phyloP scores from a whole-genome alignment of 1,140 invertebrate genomes.

The Physella acuta region DNA sequence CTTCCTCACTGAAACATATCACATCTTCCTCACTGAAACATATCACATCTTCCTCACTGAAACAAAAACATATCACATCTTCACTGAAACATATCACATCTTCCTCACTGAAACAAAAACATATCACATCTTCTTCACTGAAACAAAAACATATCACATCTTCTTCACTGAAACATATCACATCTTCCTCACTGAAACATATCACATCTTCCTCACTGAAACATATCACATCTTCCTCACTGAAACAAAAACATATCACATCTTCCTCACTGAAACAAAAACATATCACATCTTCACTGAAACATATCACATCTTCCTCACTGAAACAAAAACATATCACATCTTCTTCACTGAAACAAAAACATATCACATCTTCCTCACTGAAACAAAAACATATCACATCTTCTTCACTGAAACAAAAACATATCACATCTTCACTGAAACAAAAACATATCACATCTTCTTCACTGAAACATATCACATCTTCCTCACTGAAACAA shows the following conservation, averaged over 20 bases:
- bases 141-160: no score
- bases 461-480: conserved; percentile 55
- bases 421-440: no score
- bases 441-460: no score
- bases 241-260: conserved; percentile 61
- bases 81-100: conserved; percentile 60
- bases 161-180: conserved; percentile 55
- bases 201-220: no score
- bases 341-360: conserved; percentile 63
- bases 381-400: conserved; percentile 61
- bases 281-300: no score
- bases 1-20: conserved; percentile 62
- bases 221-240: conserved; percentile 60
- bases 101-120: conserved; percentile 62
- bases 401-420: conserved; percentile 63
- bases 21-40: no score
- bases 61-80: no score
- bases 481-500: conserved; percentile 64
- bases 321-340: conserved; percentile 61
- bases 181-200: conserved; percentile 64
- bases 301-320: conserved; percentile 60
- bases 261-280: conserved; percentile 63
- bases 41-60: conserved; percentile 62
- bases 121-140: conserved; percentile 61
- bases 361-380: conserved; percentile 60